Conservation (phyloP, 2,888 invertebrate genomes). For the Cryptus viduatorius region DNA sequence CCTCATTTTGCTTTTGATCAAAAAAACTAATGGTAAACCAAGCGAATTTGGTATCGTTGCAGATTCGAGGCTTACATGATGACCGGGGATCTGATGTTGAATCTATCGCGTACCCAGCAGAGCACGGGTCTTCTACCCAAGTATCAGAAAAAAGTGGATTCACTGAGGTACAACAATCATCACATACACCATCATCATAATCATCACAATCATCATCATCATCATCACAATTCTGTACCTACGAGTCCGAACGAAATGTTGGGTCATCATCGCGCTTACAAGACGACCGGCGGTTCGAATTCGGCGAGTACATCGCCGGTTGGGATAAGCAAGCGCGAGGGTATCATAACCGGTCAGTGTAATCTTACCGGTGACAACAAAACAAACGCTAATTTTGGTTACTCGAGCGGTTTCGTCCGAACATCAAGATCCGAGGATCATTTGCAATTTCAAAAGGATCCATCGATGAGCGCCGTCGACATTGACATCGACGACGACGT, state of each 20-base stretch:
- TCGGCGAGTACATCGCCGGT: constrained; percentile 87
- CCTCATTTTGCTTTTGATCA: too few species aligned
- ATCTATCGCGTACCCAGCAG: constrained; percentile 93
- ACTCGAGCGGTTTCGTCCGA: constrained; percentile 89
- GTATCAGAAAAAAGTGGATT: constrained; percentile 87
- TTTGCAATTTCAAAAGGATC: constrained; percentile 92
- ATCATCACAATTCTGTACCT: constrained; percentile 88
- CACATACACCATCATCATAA: constrained; percentile 86
- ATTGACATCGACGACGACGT: constrained; percentile 97
- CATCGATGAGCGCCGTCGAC: constrained; percentile 93
- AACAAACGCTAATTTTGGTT: constrained; percentile 77
- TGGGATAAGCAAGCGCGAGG: constrained; percentile 86
- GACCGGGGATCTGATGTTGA: constrained; percentile 98
- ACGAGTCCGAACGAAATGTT: constrained; percentile 90
- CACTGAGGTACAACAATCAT: constrained; percentile 87
- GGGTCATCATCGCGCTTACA: constrained; percentile 86
- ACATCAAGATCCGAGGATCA: constrained; percentile 97
- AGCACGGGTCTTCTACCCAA: constrained; percentile 88
- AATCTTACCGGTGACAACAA: constrained; percentile 68
- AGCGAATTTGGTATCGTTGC: constrained; percentile 61
- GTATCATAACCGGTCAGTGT: constrained; percentile 72
- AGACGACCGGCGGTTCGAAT: constrained; percentile 83
- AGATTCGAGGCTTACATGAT: constrained; percentile 98
- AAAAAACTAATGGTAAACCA: not conserved
- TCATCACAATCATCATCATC: constrained; percentile 85